Percentiles rank a stretch among this genome's conserved stretches.
phyloP scores from a whole-genome alignment of 2,113 vertebrate genomes.

The Notothenia rossii region DNA sequence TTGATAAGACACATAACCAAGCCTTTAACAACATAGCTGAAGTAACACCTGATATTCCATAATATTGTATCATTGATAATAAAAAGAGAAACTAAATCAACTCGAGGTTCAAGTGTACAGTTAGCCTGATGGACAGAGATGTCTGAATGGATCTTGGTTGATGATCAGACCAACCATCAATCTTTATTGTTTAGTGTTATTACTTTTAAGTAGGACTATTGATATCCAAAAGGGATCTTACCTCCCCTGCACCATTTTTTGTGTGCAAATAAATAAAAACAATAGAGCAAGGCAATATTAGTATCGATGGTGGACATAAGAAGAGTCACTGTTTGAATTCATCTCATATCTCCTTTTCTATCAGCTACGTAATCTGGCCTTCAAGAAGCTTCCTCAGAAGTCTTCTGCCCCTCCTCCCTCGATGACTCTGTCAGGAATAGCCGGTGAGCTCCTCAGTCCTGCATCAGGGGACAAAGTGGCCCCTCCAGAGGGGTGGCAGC shows the following conservation, averaged over 20 bases:
- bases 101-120: too few relatives aligned
- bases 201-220: too few relatives aligned
- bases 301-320: not conserved
- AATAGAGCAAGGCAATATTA: too few relatives aligned
- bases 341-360: constrained; percentile 29
- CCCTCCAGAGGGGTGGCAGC: constrained; percentile 90
- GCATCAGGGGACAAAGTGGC: constrained; percentile 54
- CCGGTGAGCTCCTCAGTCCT: constrained; percentile 84
- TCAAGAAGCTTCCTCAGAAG: constrained; percentile 95
- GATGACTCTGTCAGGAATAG: constrained; percentile 80
- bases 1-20: not conserved
- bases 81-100: not conserved
- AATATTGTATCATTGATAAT: not conserved
- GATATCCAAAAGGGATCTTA: too few relatives aligned
- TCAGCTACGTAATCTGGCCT: constrained; percentile 94
- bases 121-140: not conserved
- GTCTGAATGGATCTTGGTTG: not conserved
- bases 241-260: too few relatives aligned
- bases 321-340: not conserved
- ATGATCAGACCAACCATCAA: too few relatives aligned
- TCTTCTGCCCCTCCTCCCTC: constrained; percentile 75
- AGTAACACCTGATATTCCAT: not conserved
- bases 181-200: too few relatives aligned
- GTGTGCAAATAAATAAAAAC: too few relatives aligned
- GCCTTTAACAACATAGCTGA: too few relatives aligned